phyloP scores from a whole-genome alignment of 2,888 invertebrate genomes.

The Mythimna vitellina region DNA sequence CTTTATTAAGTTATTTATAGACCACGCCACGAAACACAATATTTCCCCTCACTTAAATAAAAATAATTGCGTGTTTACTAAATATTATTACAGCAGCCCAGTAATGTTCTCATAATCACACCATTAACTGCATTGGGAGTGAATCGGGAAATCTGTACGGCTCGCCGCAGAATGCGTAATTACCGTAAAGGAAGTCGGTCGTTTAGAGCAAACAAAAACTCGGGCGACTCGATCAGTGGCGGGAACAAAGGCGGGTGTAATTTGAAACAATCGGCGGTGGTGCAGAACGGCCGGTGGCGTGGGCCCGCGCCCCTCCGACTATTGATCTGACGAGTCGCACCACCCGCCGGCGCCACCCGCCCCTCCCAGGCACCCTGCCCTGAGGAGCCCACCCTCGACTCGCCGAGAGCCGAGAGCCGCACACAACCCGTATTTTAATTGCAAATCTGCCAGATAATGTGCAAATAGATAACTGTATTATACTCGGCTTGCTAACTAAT shows the following conservation, averaged over 20 bases:
- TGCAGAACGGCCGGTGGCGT: constrained; percentile 83
- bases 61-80: constrained; percentile 38
- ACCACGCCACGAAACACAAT: constrained; percentile 7
- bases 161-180: constrained; percentile 87
- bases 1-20: constrained; percentile 49
- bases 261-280: constrained; percentile 90
- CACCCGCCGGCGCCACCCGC: constrained; percentile 71
- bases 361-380: constrained; percentile 67
- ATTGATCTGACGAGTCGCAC: constrained; percentile 88
- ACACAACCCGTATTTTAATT: constrained; percentile 89
- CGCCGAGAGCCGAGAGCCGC: constrained; percentile 71
- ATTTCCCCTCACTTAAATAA: constrained; percentile 19
- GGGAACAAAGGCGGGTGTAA: constrained; percentile 89
- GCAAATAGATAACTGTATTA: constrained; percentile 90
- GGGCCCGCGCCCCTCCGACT: constrained; percentile 88
- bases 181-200: constrained; percentile 88
- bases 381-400: constrained; percentile 72
- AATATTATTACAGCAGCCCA: constrained; percentile 34
- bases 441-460: constrained; percentile 91
- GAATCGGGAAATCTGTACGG: constrained; percentile 81
- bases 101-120: constrained; percentile 69
- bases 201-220: constrained; percentile 89
- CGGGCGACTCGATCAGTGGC: constrained; percentile 88
- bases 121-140: constrained; percentile 73
- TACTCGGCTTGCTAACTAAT: constrained; percentile 88